Base-by-base conservation (phyloP, 1,140 invertebrate species). In the Macrobrachium rosenbergii region DNA sequence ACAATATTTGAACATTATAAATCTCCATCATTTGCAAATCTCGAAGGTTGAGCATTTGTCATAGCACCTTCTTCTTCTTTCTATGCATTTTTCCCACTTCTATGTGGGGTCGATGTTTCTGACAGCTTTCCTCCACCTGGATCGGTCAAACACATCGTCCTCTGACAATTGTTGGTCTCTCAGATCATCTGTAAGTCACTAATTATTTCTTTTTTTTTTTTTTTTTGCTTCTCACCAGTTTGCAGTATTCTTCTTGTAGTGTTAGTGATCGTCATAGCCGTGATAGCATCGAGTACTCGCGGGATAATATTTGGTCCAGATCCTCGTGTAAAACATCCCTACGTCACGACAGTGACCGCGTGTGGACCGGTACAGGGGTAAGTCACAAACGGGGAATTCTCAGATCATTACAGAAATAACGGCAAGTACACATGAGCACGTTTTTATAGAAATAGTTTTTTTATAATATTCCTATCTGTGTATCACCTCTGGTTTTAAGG, bases 281-380 rank as follows among this genome's bases (percentile, higher is more conserved):
- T 95, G 37, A 93, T 95, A 45, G 92, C 94, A 2, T 75, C 82
- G 92, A 94, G n/a, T 93, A 94, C 11, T 92, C 93, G 91, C 92
- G 78, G 63, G 72, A 63, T 75, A 60, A 84, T 77, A 77, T 90
- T 84, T 72, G 69, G 14, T 2, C 84, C 75, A 79, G 91, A 91
- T 92, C 90, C 93, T 87, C 92, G 93, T 0, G 84, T 95, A n/a
- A 93, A 95, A 89, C 95, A 95, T n/a, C 94, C 94, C 83, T 96
- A 93, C 89, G 93, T 96, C 0, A 93, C 94, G 52, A 94, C 96
- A 0, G 93, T 95, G 37, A 96, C 96, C 17, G 93, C 94, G 2
- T 98, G 96, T 91, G 96, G 96, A 78, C 92, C 92, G 16, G 95
- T 97, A 23, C 94, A 96, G 92, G 96, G 96, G 94, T 95, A 91